Base-by-base conservation (phyloP, 2,113 vertebrate species). In the Tupaia tana region DNA sequence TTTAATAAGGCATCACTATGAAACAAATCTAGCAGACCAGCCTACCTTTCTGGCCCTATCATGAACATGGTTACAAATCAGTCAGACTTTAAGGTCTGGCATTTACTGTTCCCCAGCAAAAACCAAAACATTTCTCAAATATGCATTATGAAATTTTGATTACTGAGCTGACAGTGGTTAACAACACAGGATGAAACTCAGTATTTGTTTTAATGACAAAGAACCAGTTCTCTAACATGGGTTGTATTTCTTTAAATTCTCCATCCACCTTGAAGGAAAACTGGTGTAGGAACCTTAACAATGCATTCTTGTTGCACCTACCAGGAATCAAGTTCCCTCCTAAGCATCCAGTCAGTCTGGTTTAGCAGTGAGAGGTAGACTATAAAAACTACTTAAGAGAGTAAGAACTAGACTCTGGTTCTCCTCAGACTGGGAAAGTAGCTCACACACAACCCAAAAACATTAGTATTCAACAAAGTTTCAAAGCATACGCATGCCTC, bases 111-210 rank as follows among this genome's bases (percentile, higher is more conserved):
- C 43, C 82, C 34, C 14, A 71, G n/a, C 59, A n/a, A 85, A 93
- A 91, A 83, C 10, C 8, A 88, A 91, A 77, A 8, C 63, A 52
- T 54, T 93, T 94, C 75, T 75, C 43, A 93, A 82, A 93, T 34
- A 70, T 1, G 80, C 29, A 78, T 54, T 34, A 71, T 73, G 25
- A 93, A 89, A 75, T 91, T 61, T 24, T 7, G 75, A 94, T 34
- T 78, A 90, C 0, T 89, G 64, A 90, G 25, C 52, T 87, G 34
- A 56, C 16, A 89, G 7, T 70, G 52, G 11, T 64, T 64, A 54
- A 88, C 8, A 81, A 27, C 59, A 59, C 13, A 64, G 7, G 31
- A 54, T 58, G 70, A 93, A 91, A 93, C 10, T 27, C 43, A 73
- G 61, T 69, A 88, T 86, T 71, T 93, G 7, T n/a, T 86, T 80